phyloP scores from a whole-genome alignment of 2,888 invertebrate species.

The Panzeria rudis region DNA sequence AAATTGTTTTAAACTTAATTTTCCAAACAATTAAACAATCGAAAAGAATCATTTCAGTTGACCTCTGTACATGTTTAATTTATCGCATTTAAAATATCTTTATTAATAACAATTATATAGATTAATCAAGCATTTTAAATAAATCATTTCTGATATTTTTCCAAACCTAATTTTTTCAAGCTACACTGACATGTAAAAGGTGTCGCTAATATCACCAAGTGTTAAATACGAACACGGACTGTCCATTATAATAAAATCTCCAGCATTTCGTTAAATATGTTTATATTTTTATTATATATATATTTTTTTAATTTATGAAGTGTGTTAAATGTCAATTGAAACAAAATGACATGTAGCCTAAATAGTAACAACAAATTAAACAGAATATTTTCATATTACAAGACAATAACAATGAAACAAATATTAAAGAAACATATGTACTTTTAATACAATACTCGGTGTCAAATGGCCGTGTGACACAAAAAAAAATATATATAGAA shows the following conservation, averaged over 20 bases:
- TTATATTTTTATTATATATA: constrained; percentile 1
- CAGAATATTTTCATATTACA: constrained; percentile 25
- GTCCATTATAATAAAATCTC: constrained; percentile 51
- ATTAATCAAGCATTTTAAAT: constrained; percentile 34
- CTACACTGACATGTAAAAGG: constrained; percentile 43
- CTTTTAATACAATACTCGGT: constrained; percentile 64
- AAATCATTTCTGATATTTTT: constrained; percentile 29
- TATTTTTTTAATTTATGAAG: constrained; percentile 64
- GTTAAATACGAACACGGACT: constrained; percentile 38
- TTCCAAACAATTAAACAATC: too few relatives aligned
- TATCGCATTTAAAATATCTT: constrained; percentile 4
- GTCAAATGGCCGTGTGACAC: constrained; percentile 66
- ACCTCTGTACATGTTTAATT: neutral
- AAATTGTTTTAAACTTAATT: too few relatives aligned
- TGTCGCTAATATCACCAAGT: constrained; percentile 49
- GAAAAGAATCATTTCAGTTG: constrained; percentile 3
- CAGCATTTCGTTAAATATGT: constrained; percentile 41
- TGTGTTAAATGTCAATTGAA: constrained; percentile 71
- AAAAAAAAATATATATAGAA: constrained; percentile 39
- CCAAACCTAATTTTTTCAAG: constrained; percentile 7
- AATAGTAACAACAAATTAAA: constrained; percentile 52
- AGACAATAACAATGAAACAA: constrained; percentile 12
- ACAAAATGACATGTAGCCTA: constrained; percentile 69
- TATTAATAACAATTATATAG: constrained; percentile 46
- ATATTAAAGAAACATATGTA: constrained; percentile 66